Evolutionary conservation across 2,797 vertebrate genomes (phyloP).

Genomic region (Pagetopsis macropterus): DNA sequence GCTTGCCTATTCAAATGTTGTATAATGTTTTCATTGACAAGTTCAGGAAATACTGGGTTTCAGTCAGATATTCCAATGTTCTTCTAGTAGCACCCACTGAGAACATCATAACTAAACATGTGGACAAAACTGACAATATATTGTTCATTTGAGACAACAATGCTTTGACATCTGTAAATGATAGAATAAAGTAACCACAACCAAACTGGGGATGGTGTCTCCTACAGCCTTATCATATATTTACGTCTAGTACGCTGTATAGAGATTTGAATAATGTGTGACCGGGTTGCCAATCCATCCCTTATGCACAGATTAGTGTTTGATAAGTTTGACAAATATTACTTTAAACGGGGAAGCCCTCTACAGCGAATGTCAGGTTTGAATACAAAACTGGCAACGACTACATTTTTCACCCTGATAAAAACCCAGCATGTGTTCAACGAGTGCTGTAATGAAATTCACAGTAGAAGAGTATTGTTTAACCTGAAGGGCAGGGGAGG

Average conservation of each 20-base stretch:
- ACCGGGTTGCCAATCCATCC: conserved; percentile 20
- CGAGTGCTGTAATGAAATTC: conserved; percentile 28
- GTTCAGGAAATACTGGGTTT: background rate
- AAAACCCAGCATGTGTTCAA: conserved; percentile 28
- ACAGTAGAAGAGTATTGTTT: conserved; percentile 33
- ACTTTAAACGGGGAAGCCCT: conserved; percentile 18
- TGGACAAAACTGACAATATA: background rate
- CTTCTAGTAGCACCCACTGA: background rate
- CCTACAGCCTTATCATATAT: conserved; percentile 15
- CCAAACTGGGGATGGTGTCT: background rate
- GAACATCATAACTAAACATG: background rate
- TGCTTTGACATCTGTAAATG: conserved; percentile 1
- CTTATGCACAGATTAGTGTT: conserved; percentile 14
- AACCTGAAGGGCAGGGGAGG: conserved; percentile 41
- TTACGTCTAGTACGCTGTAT: conserved; percentile 2
- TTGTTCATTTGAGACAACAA: conserved; percentile 8
- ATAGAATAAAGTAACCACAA: conserved; percentile 9
- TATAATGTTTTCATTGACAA: background rate
- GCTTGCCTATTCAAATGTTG: no score
- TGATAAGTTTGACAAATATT: conserved; percentile 31
- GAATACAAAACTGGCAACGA: conserved; percentile 42
- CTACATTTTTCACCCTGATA: conserved; percentile 25
- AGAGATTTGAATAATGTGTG: conserved; percentile 40
- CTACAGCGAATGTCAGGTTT: background rate
- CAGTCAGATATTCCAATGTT: conserved; percentile 6